phyloP scores from a whole-genome alignment of 1,140 invertebrate species.

The Hycleus phaleratus region DNA sequence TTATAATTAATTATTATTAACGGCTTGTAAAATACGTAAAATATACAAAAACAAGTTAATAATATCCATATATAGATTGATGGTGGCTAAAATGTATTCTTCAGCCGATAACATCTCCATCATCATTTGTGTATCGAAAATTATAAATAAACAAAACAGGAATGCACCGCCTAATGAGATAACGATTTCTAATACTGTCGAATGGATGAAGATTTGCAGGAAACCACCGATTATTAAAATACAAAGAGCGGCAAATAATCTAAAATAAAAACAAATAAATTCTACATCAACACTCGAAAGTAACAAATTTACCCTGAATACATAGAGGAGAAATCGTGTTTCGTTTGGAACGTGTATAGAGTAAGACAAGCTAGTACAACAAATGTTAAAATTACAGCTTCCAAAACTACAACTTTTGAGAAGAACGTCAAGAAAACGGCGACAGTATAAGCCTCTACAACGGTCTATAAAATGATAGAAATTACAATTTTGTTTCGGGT shows the following conservation, averaged over 20 bases:
- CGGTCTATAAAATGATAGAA: constrained; percentile 51
- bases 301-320: constrained; percentile 57
- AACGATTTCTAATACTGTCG: constrained; percentile 55
- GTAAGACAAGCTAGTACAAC: constrained; percentile 63
- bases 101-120: constrained; percentile 64
- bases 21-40: constrained; percentile 56
- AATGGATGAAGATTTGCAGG: constrained; percentile 66
- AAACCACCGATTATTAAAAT: constrained; percentile 64
- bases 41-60: constrained; percentile 80
- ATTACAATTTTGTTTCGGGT: not conserved
- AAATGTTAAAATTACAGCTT: constrained; percentile 68
- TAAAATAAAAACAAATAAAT: constrained; percentile 41
- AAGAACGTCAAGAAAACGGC: constrained; percentile 69
- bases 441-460: constrained; percentile 62
- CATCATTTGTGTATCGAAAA: constrained; percentile 58
- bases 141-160: constrained; percentile 62
- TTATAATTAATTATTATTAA: no score
- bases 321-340: constrained; percentile 69
- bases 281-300: not conserved
- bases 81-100: constrained; percentile 70
- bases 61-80: constrained; percentile 81
- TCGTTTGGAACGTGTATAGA: constrained; percentile 72
- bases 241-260: constrained; percentile 61
- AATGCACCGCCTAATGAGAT: constrained; percentile 63
- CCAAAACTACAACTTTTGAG: constrained; percentile 60